A percentile compares a stretch with the other conserved stretches of the same genome.
Evolutionary conservation across 1,140 invertebrate genomes (phyloP).

Genomic region (Vanessa atalanta): DNA sequence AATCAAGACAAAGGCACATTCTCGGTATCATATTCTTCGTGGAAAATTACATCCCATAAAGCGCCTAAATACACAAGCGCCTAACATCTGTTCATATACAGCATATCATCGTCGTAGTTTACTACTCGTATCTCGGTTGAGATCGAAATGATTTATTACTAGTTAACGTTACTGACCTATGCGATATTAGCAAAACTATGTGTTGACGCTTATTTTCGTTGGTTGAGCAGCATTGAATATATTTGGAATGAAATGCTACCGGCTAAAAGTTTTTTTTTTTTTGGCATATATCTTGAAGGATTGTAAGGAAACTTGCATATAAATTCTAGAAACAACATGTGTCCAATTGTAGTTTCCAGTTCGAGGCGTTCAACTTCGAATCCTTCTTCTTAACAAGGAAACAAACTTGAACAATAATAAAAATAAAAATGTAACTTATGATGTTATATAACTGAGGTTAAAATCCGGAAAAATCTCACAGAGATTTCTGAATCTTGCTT

Average conservation of each 20-base stretch:
- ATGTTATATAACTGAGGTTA: no score
- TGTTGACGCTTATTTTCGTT: slow-evolving; percentile 25
- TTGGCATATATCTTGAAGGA: no score
- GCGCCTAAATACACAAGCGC: slow-evolving; percentile 26
- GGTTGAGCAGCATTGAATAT: slow-evolving; percentile 24
- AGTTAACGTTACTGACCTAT: slow-evolving; percentile 29
- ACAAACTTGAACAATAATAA: no score
- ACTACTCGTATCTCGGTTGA: not conserved
- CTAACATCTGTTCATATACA: slow-evolving; percentile 26
- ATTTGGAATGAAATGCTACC: slow-evolving; percentile 7
- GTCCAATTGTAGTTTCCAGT: no score
- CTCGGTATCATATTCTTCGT: slow-evolving; percentile 1
- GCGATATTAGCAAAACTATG: not conserved
- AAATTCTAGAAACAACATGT: no score
- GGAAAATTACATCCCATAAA: slow-evolving; percentile 19
- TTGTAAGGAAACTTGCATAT: no score
- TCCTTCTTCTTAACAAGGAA: no score
- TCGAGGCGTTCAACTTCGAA: no score
- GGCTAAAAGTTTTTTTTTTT: slow-evolving; percentile 7
- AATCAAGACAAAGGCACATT: slow-evolving; percentile 2
- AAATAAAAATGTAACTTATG: no score
- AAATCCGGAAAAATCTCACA: no score
- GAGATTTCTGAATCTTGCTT: no score
- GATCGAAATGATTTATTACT: slow-evolving; percentile 30
- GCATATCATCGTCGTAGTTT: not conserved